These are phyloP conservation scores for Zoroaster sp. DNA, from an alignment of 53 echinoderm and acorn worm genomes.

Conservation along the genomic window DNA sequence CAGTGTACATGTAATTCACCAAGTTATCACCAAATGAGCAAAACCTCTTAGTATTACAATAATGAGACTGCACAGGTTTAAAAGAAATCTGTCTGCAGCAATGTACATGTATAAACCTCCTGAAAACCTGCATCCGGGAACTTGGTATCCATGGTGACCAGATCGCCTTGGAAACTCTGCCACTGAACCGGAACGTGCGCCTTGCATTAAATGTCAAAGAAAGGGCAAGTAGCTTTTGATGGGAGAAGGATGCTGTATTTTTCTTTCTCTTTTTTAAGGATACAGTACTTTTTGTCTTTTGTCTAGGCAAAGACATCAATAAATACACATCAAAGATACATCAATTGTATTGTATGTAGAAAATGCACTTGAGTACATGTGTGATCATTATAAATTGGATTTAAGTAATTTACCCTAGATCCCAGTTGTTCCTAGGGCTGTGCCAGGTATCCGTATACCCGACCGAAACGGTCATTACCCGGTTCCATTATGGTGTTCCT, in stretches of 20 bases:
- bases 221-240: conserved; percentile 8
- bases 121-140: conserved; percentile 2
- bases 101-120: not conserved
- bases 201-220: conserved; percentile 44
- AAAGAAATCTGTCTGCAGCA: not conserved
- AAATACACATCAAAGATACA: too few species aligned
- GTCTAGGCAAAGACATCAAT: too few species aligned
- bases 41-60: not conserved
- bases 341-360: too few species aligned
- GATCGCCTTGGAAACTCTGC: conserved; percentile 33
- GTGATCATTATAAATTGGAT: too few species aligned
- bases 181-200: conserved; percentile 47
- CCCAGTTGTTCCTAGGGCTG: too few species aligned
- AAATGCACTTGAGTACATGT: too few species aligned
- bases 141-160: conserved; percentile 20
- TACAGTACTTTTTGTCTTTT: too few species aligned
- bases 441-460: too few species aligned
- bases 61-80: not conserved
- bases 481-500: too few species aligned
- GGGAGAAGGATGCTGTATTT: not conserved
- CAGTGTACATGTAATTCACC: not conserved
- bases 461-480: too few species aligned
- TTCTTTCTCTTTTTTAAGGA: not conserved
- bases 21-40: not conserved
- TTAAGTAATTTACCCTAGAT: too few species aligned